Percentiles rank a stretch among this genome's conserved stretches.
phyloP scores from a whole-genome alignment of 2,888 invertebrate genomes.

The Barypeithes pellucidus region DNA sequence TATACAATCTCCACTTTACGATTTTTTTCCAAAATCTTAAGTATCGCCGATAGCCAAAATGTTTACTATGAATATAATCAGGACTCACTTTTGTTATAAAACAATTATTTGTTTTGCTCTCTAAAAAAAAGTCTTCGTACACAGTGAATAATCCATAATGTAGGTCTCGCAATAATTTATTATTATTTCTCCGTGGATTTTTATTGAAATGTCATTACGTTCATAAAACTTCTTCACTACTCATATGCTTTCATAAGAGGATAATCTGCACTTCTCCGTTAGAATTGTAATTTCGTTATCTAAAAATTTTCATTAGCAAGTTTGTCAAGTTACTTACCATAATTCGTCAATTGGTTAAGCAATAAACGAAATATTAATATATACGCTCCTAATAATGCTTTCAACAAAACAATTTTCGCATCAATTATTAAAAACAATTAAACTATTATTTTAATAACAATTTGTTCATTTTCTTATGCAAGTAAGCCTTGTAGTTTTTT shows the following conservation, averaged over 20 bases:
- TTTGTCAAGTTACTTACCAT: not conserved
- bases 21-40: not conserved
- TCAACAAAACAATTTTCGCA: not conserved
- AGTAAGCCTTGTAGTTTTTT: not conserved
- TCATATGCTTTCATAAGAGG: not conserved
- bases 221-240: not conserved
- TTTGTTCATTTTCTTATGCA: not conserved
- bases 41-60: not conserved
- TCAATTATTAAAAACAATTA: constrained; percentile 2
- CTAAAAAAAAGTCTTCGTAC: not conserved
- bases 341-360: not conserved
- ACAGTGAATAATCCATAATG: not conserved
- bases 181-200: not conserved
- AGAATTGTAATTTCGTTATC: not conserved
- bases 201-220: no score
- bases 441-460: not conserved
- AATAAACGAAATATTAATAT: not conserved
- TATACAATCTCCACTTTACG: not conserved
- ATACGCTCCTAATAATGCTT: not conserved
- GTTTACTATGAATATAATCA: not conserved
- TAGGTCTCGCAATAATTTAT: not conserved
- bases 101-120: not conserved
- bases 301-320: not conserved
- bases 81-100: not conserved
- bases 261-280: not conserved